Conservation (phyloP, 2,888 invertebrate species). For the Dysmachus trigonus region DNA sequence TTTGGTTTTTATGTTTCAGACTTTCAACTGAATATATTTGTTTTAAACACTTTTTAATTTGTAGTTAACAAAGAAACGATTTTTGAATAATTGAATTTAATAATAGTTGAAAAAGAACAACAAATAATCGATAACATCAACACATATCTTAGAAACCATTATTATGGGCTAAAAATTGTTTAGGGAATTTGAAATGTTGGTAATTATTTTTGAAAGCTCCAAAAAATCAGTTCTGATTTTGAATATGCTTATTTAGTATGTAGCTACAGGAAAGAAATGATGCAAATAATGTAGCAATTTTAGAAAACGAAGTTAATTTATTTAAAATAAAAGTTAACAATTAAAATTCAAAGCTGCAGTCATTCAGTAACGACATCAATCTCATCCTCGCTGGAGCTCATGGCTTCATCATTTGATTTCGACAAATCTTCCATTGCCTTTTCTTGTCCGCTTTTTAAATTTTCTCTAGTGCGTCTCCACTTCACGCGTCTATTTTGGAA, state of each 20-base stretch:
- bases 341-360: conserved; percentile 1
- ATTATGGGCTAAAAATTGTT: not conserved
- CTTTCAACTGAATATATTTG: too few relatives aligned
- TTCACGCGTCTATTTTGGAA: conserved; percentile 91
- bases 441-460: conserved; percentile 63
- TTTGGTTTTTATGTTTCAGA: too few relatives aligned
- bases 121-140: too few relatives aligned
- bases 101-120: too few relatives aligned
- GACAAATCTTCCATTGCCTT: conserved; percentile 53
- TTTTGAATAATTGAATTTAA: too few relatives aligned
- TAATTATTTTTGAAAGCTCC: too few relatives aligned
- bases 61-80: too few relatives aligned
- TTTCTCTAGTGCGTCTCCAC: conserved; percentile 83
- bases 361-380: conserved; percentile 53
- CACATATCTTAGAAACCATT: too few relatives aligned
- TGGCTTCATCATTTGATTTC: conserved; percentile 43
- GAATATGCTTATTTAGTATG: too few relatives aligned
- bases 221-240: too few relatives aligned
- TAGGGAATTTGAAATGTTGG: not conserved
- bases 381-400: conserved; percentile 50
- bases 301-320: conserved; percentile 10
- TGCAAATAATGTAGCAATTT: not conserved
- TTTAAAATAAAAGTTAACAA: conserved; percentile 1
- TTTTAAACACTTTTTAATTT: too few relatives aligned
- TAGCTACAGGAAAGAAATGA: too few relatives aligned